Evolutionary conservation across 2,113 vertebrate species (phyloP), one percentile per base, ranked within the genome.

Genomic region (Tupaia chinensis): DNA sequence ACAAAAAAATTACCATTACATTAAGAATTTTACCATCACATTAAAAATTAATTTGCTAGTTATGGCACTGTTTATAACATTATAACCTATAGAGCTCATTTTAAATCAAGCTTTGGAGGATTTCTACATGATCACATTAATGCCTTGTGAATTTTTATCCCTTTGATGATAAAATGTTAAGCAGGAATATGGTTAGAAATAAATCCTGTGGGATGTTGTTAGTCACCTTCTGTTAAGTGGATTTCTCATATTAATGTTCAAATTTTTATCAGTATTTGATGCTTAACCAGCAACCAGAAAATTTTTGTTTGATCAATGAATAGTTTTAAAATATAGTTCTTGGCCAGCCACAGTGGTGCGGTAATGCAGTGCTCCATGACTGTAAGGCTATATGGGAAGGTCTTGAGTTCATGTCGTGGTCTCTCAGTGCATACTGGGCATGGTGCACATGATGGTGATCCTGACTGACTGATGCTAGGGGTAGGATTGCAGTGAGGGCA

Each of bases 41-140:
- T 87, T 82, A 95, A 86, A 93, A 66, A 65, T 77, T 70, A 89
- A 65, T 68, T 82, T 89, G 8, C 10, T 69, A 80, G 87, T 88
- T 69, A 29, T 61, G 74, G 58, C n/a, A 83, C 10, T 29, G 79
- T 89, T 72, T 96, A 54, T 44, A 86, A 14, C 56, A 19, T 78
- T 92, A 56, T 15, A 73, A 25, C 34, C 69, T 70, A 13, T 58
- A 56, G 61, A 84, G 20, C 53, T 86, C 68, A 82, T 93, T 89
- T 65, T 94, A 81, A 83, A 60, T 32, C 22, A 58, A 74, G 20
- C 20, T 87, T 79, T 53, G 29, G 32, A 77, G 44, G 11, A 77
- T 81, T 91, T 85, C 53, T 22, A 29, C n/a, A 17, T 58, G 81
- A 85, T 81, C 44, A 93, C 27, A 72, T 87, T 53, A 68, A 78